Evolutionary conservation across 2,888 invertebrate genomes (phyloP), one percentile per base, ranked within the genome.

Genomic region (Liopterus haemorrhoidalis): DNA sequence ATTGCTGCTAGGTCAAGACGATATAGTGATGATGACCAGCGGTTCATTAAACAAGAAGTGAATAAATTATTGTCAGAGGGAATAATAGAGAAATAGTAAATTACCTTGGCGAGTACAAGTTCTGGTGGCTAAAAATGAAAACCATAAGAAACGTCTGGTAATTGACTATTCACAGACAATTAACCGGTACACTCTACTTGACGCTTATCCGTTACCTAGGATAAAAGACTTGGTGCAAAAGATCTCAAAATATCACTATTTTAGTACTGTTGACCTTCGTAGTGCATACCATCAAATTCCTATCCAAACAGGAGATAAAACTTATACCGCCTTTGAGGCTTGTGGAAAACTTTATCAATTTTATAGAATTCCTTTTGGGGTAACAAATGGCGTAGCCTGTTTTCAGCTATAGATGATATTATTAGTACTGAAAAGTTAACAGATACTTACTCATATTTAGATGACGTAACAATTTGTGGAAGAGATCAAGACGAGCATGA

Each of bases 241-340:
- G 20, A 42, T 52, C 6, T 38, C 52, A n/a, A 31, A 40, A 9
- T 32, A 45, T 38, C 30, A 31, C 28, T 32, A 46, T 30, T 53
- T 43, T 21, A 50, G 50, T 20, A 30, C 47, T n/a, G 43, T 49
- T 9, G 51, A 54, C 27, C 25, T 54, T 4, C 25, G 18, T 14
- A 42, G 20, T 31, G 47, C 49, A 2, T 54, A 49, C 37, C 48
- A 53, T 15, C 52, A 52, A 37, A 41, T 53, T 12, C 43, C 46
- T 3, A 41, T 49, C 6, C 6, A 24, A 12, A 37, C 46, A 21
- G 43, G 49, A 18, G 47, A 42, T 2, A 38, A 33, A 22, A 30
- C 21, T n/a, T 53, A 46, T 28, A 49, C 48, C 8, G 47, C 41
- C 15, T 54, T 53, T 46, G 49, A 53, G 41, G 47, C 36, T 14